A percentile compares a stretch with the other conserved stretches of the same genome.
Conservation (phyloP, 2,888 invertebrate species). For the Cheilosia scutellata region DNA sequence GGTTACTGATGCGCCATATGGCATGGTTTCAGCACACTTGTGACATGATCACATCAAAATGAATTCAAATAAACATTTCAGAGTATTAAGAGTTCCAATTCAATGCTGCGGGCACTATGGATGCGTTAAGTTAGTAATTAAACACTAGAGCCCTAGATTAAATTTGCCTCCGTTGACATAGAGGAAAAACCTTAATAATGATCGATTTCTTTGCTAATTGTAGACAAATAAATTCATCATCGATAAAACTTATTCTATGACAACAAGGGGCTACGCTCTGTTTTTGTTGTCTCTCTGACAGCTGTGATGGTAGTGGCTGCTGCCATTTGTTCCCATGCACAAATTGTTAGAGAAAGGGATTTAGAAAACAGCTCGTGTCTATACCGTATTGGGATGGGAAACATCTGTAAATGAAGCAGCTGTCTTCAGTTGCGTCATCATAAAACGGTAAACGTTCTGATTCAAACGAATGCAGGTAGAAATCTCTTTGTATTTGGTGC, state of each 20-base stretch:
- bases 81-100: constrained; percentile 3
- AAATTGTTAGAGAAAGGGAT: not conserved
- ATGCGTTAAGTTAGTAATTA: constrained; percentile 27
- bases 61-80: constrained; percentile 26
- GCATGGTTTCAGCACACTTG: constrained; percentile 1
- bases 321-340: not conserved
- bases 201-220: constrained; percentile 66
- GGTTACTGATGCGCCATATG: constrained; percentile 17
- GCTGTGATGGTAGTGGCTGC: constrained; percentile 41
- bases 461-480: constrained; percentile 51
- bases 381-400: constrained; percentile 13
- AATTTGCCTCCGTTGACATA: constrained; percentile 42
- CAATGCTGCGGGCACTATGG: not conserved
- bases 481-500: not conserved
- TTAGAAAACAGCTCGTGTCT: constrained; percentile 29
- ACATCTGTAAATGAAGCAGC: constrained; percentile 54
- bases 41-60: constrained; percentile 26
- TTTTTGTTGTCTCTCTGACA: constrained; percentile 9
- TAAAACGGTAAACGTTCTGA: constrained; percentile 33
- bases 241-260: constrained; percentile 51
- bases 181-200: constrained; percentile 47
- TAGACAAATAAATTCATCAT: constrained; percentile 64
- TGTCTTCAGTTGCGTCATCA: constrained; percentile 27
- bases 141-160: constrained; percentile 38
- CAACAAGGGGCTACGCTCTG: not conserved